Evolutionary conservation across 2,113 vertebrate genomes (phyloP).

Genomic region (Leuciscus idus): DNA sequence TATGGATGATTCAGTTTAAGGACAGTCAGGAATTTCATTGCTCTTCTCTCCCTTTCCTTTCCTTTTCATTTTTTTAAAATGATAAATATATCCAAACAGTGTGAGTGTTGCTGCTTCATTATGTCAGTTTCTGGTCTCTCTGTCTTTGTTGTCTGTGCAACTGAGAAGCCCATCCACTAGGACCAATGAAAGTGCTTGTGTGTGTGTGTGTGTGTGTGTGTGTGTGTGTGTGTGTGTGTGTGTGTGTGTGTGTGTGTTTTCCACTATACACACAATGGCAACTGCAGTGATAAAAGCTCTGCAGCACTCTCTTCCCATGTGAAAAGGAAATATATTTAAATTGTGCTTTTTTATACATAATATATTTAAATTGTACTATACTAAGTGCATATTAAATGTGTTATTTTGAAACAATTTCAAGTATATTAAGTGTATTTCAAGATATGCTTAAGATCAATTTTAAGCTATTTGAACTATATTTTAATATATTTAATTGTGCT

Average conservation of each 20-base stretch:
- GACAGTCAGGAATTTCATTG: conserved; percentile 23
- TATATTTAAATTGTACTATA: too few species aligned
- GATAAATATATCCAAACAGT: conserved; percentile 8
- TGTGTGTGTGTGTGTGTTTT: not conserved
- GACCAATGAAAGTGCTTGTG: conserved; percentile 26
- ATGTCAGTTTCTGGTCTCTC: conserved; percentile 26
- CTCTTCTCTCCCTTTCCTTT: not conserved
- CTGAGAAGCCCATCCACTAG: conserved; percentile 33
- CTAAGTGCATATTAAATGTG: too few species aligned
- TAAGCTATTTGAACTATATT: too few species aligned
- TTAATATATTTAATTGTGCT: too few species aligned
- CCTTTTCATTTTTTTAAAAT: not conserved
- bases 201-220: conserved; percentile 15
- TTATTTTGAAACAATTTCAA: too few species aligned
- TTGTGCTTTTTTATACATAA: too few species aligned
- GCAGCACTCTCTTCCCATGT: conserved; percentile 8
- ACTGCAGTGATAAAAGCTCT: conserved; percentile 45
- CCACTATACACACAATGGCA: conserved; percentile 22
- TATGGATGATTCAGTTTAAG: conserved; percentile 32
- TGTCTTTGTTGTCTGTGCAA: conserved; percentile 13
- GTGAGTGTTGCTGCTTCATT: conserved; percentile 29
- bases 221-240: not conserved
- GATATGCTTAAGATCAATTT: too few species aligned
- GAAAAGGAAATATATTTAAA: too few species aligned
- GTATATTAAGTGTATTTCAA: too few species aligned